A percentile compares a stretch with the other conserved stretches of the same genome.
Evolutionary conservation across 2,888 invertebrate species (phyloP).

Genomic region (Harpalus rufipes): DNA sequence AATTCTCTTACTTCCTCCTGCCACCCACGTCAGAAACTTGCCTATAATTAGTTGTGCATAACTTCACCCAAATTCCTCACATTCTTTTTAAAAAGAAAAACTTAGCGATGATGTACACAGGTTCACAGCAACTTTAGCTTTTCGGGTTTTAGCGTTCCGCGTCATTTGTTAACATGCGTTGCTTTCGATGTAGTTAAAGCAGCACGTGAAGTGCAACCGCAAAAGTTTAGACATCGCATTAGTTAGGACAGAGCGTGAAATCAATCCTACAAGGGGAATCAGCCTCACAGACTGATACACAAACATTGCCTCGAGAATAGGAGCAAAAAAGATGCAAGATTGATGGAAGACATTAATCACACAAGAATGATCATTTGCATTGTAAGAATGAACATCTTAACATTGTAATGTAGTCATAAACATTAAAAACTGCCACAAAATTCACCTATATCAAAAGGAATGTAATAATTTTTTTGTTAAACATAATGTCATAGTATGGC

Average conservation of each 20-base stretch:
- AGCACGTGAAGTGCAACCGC: constrained; percentile 37
- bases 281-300: constrained; percentile 31
- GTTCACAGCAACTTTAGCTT: not conserved
- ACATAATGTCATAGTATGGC: too few relatives aligned
- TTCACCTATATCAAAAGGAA: too few relatives aligned
- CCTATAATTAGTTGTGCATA: constrained; percentile 36
- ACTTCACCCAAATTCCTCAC: constrained; percentile 22
- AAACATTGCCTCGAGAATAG: constrained; percentile 19
- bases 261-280: constrained; percentile 57
- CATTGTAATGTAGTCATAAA: not conserved
- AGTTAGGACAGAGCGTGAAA: constrained; percentile 62
- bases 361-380: not conserved
- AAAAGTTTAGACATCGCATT: constrained; percentile 65
- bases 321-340: constrained; percentile 7
- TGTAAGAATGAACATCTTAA: not conserved
- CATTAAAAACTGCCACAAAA: too few relatives aligned
- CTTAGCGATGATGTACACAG: not conserved
- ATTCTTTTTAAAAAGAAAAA: constrained; percentile 17
- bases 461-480: too few relatives aligned
- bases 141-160: not conserved
- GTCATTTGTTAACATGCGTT: constrained; percentile 47
- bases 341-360: not conserved
- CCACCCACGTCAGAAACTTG: constrained; percentile 19
- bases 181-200: not conserved
- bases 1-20: not conserved